These are phyloP conservation scores for Chanos chanos DNA, from an alignment of 2,797 vertebrate species.

Conservation along the genomic window DNA sequence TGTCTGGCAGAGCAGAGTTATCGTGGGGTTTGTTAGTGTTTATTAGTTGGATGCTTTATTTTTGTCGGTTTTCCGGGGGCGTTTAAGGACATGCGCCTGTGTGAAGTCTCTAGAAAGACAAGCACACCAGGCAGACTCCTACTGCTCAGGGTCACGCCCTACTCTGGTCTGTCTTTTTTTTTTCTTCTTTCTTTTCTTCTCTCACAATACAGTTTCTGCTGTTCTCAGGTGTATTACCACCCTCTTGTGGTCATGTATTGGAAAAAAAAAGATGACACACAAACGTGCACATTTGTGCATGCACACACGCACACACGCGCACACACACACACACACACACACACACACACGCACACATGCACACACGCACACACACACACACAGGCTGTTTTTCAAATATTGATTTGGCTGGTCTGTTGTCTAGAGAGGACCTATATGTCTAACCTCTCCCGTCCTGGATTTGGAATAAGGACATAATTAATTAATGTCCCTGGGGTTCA, in stretches of 20 bases:
- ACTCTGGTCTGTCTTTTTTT: no score
- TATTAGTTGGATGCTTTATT: neutral
- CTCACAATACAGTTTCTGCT: neutral
- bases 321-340: neutral
- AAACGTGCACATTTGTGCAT: no score
- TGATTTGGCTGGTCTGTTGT: neutral
- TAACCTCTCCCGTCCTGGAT: neutral
- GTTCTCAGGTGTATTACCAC: slow-evolving; percentile 8
- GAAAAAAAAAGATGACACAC: no score
- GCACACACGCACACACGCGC: neutral
- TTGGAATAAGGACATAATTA: neutral
- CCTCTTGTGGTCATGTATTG: slow-evolving; percentile 7
- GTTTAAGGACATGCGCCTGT: no score
- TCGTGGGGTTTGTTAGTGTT: no score
- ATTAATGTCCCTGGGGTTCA: neutral
- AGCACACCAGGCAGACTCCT: no score
- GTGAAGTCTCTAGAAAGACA: no score
- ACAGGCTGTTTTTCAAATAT: neutral
- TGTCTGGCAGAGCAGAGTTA: no score
- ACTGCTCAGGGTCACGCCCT: no score
- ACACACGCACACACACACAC: no score
- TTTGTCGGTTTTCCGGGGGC: no score
- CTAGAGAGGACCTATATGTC: neutral
- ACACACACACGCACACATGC: no score
- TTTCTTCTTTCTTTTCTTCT: neutral